Conservation (phyloP, 2,113 vertebrate species). For the Alces alces region DNA sequence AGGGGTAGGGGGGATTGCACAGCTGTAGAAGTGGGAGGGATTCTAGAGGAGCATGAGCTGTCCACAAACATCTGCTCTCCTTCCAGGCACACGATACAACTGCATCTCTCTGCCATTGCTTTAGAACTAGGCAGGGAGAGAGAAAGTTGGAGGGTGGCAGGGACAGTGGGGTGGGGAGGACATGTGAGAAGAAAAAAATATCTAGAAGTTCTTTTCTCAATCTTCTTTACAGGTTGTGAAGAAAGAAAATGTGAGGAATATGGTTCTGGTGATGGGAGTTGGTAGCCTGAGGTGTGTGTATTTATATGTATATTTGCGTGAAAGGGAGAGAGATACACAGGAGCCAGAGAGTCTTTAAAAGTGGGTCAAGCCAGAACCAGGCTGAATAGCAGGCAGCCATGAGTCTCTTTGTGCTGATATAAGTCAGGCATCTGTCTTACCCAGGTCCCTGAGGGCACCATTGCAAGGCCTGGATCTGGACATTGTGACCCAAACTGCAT, state of each 20-base stretch:
- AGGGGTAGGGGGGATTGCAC: neutral
- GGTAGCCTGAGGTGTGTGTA: neutral
- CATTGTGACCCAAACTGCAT: neutral
- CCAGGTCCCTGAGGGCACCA: neutral
- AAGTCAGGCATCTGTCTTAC: neutral
- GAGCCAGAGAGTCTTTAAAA: neutral
- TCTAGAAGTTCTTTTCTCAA: neutral
- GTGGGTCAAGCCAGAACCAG: neutral
- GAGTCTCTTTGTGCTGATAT: neutral
- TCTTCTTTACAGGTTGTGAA: neutral
- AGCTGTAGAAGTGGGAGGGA: neutral
- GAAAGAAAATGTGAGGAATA: neutral
- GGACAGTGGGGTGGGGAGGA: neutral
- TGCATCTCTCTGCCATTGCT: neutral
- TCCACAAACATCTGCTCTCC: neutral
- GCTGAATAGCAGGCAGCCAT: neutral
- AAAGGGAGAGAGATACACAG: neutral
- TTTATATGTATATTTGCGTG: neutral
- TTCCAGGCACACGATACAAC: accelerated
- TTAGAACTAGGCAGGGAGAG: neutral
- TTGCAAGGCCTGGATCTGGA: neutral
- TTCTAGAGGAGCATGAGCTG: neutral
- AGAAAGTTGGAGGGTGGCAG: neutral
- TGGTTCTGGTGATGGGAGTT: neutral
- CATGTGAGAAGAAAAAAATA: neutral